A percentile compares a stretch with the other conserved stretches of the same genome.
Conservation (phyloP, 2,113 vertebrate species). For the Australoheros scitulus region DNA sequence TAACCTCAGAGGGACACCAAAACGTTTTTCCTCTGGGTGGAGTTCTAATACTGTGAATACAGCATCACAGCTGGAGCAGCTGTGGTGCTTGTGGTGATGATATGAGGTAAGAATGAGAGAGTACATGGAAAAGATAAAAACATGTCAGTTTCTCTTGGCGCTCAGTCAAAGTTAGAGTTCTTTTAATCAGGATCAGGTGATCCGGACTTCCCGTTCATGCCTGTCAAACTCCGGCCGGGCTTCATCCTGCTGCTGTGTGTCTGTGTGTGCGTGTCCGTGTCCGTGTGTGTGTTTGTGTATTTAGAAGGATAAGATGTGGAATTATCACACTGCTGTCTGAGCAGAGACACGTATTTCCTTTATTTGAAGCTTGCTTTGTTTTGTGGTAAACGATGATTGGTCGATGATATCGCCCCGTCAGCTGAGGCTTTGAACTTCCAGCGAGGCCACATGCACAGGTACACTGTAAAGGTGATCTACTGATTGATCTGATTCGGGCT, state of each 20-base stretch:
- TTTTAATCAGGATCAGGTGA: background rate
- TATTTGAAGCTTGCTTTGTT: background rate
- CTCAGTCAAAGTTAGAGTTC: background rate
- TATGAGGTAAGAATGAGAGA: slow-evolving; percentile 33
- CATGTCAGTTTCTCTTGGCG: background rate
- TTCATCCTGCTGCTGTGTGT: background rate
- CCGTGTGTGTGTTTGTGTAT: background rate
- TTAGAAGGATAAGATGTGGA: background rate
- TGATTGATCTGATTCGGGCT: background rate
- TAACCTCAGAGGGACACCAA: background rate
- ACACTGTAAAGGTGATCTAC: background rate
- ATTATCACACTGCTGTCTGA: background rate
- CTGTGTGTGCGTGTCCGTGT: background rate
- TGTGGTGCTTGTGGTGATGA: background rate
- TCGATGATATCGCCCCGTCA: background rate
- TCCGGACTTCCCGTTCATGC: background rate
- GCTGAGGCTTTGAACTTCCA: background rate
- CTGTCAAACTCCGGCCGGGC: background rate
- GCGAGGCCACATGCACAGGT: background rate
- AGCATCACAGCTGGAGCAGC: background rate
- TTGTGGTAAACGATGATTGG: background rate
- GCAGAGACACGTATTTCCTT: no score
- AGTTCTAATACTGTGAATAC: background rate
- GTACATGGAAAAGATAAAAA: background rate
- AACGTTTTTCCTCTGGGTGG: background rate